Evolutionary conservation across 2,888 invertebrate species (phyloP).

Genomic region (Oscheius sp.): DNA sequence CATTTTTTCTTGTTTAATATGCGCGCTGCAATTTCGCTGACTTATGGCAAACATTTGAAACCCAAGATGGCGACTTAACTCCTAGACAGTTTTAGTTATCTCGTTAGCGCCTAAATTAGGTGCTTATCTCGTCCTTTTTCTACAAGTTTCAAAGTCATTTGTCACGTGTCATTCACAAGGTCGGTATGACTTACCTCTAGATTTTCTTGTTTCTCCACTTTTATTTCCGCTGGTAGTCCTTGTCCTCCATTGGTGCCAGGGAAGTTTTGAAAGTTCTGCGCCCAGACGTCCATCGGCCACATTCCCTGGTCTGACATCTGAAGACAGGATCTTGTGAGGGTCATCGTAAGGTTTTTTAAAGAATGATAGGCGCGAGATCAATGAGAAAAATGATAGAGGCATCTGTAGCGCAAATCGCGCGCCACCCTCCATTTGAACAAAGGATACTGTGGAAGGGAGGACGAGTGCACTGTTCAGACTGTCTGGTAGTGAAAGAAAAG

Average conservation of each 20-base stretch:
- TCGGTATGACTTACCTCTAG: slow-evolving; percentile 14
- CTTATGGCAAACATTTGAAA: slow-evolving; percentile 27
- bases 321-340: not conserved
- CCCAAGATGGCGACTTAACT: not conserved
- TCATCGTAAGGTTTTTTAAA: slow-evolving; percentile 1
- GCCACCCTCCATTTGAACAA: slow-evolving; percentile 30
- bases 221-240: slow-evolving; percentile 10
- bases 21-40: slow-evolving; percentile 27
- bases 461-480: slow-evolving; percentile 22
- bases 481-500: not conserved
- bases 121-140: not conserved
- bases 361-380: slow-evolving; percentile 28
- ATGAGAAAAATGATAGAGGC: slow-evolving; percentile 26
- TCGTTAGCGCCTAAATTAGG: not conserved
- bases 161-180: not conserved
- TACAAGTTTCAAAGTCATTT: not conserved
- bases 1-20: slow-evolving; percentile 24
- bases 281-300: slow-evolving; percentile 24
- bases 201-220: slow-evolving; percentile 28
- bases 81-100: not conserved
- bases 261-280: slow-evolving; percentile 1
- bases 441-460: slow-evolving; percentile 28
- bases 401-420: slow-evolving; percentile 28
- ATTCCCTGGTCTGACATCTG: slow-evolving; percentile 22
- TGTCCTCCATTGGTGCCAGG: not conserved